A percentile compares a stretch with the other conserved stretches of the same genome.
Evolutionary conservation across 2,888 invertebrate species (phyloP).

Genomic region (Schrankia costaestrigalis): DNA sequence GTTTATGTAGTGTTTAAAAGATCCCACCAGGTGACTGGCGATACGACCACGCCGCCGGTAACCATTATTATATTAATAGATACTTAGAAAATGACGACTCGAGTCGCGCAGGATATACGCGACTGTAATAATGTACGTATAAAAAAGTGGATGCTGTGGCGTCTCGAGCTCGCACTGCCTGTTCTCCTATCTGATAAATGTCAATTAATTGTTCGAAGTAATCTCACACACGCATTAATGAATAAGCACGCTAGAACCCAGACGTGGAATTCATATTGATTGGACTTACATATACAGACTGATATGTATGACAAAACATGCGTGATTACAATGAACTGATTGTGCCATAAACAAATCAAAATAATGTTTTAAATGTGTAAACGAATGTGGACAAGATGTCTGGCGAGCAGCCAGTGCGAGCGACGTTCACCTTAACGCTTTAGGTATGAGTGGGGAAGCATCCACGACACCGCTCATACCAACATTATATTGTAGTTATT

Average conservation of each 20-base stretch:
- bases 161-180: slow-evolving; percentile 64
- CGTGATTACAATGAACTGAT: slow-evolving; percentile 20
- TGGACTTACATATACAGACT: background rate
- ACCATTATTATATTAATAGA: slow-evolving; percentile 49
- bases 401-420: slow-evolving; percentile 63
- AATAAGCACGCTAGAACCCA: background rate
- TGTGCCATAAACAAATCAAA: slow-evolving; percentile 27
- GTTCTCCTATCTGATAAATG: slow-evolving; percentile 56
- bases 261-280: background rate
- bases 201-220: slow-evolving; percentile 62
- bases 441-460: slow-evolving; percentile 79
- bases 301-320: slow-evolving; percentile 3
- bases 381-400: slow-evolving; percentile 18
- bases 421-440: slow-evolving; percentile 76
- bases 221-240: slow-evolving; percentile 19
- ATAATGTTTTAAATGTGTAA: slow-evolving; percentile 19
- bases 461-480: slow-evolving; percentile 80
- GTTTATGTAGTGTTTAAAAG: slow-evolving; percentile 47
- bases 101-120: slow-evolving; percentile 51
- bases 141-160: slow-evolving; percentile 77
- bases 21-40: slow-evolving; percentile 63
- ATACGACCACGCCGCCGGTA: slow-evolving; percentile 41
- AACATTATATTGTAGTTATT: slow-evolving; percentile 78
- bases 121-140: slow-evolving; percentile 67
- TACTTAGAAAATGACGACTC: slow-evolving; percentile 54